Evolutionary conservation across 1,140 invertebrate genomes (phyloP).

Genomic region (Hycleus phaleratus): DNA sequence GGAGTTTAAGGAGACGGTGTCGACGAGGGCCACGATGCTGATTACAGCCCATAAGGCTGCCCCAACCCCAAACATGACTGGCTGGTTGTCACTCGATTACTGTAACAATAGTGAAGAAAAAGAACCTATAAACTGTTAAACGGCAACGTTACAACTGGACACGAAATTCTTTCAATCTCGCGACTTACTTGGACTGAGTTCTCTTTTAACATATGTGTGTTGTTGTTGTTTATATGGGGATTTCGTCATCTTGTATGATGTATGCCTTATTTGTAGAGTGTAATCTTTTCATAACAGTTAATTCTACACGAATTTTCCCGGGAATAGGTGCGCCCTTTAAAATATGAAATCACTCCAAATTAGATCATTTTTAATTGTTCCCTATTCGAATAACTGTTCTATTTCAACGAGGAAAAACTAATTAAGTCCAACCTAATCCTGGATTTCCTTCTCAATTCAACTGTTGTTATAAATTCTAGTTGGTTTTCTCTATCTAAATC

Average conservation of each 20-base stretch:
- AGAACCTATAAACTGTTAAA: no score
- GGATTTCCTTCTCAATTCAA: no score
- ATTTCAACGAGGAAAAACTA: background rate
- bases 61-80: background rate
- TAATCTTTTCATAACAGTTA: background rate
- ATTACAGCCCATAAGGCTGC: background rate
- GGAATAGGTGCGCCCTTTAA: background rate
- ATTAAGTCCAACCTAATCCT: slow-evolving; percentile 13
- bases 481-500: no score
- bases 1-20: background rate
- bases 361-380: background rate
- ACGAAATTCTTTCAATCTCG: slow-evolving; percentile 1
- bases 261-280: slow-evolving; percentile 1
- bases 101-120: no score
- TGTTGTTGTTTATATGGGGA: background rate
- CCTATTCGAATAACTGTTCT: background rate
- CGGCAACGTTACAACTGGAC: no score
- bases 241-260: slow-evolving; percentile 5
- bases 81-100: no score
- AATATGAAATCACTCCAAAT: background rate
- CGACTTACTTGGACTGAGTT: slow-evolving; percentile 5
- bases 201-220: slow-evolving; percentile 4
- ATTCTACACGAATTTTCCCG: background rate
- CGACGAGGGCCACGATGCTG: background rate
- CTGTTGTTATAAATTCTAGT: no score